Evolutionary conservation across 2,797 vertebrate species (phyloP).

Genomic region (Pseudomugil tenellus): DNA sequence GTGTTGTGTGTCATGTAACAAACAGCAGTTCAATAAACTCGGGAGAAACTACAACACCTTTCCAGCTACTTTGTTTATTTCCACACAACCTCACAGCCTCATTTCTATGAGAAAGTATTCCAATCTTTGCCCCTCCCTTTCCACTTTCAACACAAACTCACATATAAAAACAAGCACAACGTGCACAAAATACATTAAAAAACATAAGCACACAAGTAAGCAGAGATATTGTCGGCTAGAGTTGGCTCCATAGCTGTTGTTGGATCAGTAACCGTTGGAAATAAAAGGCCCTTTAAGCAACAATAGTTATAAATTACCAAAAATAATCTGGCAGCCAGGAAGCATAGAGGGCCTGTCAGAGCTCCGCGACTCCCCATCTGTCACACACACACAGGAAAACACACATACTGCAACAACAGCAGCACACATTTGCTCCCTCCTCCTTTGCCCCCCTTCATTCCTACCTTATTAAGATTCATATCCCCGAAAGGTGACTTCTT

Average conservation of each 20-base stretch:
- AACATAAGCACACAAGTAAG: conserved; percentile 40
- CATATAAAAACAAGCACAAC: conserved; percentile 39
- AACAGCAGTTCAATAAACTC: conserved; percentile 6
- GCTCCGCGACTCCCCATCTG: conserved; percentile 80
- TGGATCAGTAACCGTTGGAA: conserved; percentile 54
- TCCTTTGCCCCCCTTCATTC: conserved; percentile 40
- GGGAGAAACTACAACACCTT: conserved; percentile 9
- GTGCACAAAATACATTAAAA: conserved; percentile 25
- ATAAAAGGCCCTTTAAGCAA: conserved; percentile 77
- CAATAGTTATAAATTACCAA: conserved; percentile 83
- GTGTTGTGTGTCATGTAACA: conserved; percentile 9
- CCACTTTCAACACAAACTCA: not conserved
- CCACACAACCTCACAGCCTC: conserved; percentile 17
- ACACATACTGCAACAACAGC: conserved; percentile 50
- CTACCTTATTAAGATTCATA: conserved; percentile 86
- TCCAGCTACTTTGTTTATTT: conserved; percentile 43
- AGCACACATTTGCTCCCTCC: conserved; percentile 54
- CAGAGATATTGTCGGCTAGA: conserved; percentile 20
- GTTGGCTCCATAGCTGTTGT: conserved; percentile 36
- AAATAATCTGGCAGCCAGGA: conserved; percentile 81
- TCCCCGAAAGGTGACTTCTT: conserved; percentile 86
- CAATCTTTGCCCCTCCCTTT: not conserved
- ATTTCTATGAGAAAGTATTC: conserved; percentile 29
- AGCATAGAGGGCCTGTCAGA: conserved; percentile 81
- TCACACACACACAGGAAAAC: conserved; percentile 50